Percentiles rank a stretch among this genome's conserved stretches.
Evolutionary conservation across 2,888 invertebrate species (phyloP).

Genomic region (Hypena proboscidalis): DNA sequence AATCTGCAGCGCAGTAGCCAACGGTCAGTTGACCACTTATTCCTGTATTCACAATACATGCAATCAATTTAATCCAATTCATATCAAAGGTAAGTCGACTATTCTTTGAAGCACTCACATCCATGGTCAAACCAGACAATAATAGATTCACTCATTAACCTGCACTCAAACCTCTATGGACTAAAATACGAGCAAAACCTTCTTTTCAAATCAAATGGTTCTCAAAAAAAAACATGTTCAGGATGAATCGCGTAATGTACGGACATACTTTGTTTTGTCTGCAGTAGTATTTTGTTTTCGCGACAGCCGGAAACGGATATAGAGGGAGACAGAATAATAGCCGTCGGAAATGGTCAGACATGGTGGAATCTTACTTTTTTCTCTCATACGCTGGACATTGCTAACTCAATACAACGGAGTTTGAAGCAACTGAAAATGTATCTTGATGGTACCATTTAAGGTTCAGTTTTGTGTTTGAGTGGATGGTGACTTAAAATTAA

Average conservation of each 20-base stretch:
- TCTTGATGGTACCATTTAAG: conserved; percentile 30
- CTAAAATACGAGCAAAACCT: conserved; percentile 2
- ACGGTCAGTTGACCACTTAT: too few relatives aligned
- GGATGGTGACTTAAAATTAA: conserved; percentile 38
- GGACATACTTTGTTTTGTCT: conserved; percentile 58
- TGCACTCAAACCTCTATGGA: background rate
- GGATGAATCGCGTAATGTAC: conserved; percentile 38
- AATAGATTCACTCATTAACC: background rate
- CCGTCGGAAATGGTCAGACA: conserved; percentile 85
- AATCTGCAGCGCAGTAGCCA: too few relatives aligned
- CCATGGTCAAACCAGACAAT: background rate
- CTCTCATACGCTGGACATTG: conserved; percentile 74
- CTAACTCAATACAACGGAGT: conserved; percentile 64
- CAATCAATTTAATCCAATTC: too few relatives aligned
- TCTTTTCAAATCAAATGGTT: conserved; percentile 24
- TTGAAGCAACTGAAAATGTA: conserved; percentile 35
- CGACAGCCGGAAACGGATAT: conserved; percentile 84
- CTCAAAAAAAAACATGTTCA: conserved; percentile 23
- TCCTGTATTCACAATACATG: too few relatives aligned
- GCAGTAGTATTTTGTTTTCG: conserved; percentile 79
- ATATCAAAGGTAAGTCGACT: too few relatives aligned
- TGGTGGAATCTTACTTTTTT: conserved; percentile 80
- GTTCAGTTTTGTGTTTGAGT: conserved; percentile 33
- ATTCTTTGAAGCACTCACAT: too few relatives aligned
- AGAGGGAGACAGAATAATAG: conserved; percentile 85